Conservation (phyloP, 2,797 vertebrate species). For the Euphonia xanthogaster region DNA sequence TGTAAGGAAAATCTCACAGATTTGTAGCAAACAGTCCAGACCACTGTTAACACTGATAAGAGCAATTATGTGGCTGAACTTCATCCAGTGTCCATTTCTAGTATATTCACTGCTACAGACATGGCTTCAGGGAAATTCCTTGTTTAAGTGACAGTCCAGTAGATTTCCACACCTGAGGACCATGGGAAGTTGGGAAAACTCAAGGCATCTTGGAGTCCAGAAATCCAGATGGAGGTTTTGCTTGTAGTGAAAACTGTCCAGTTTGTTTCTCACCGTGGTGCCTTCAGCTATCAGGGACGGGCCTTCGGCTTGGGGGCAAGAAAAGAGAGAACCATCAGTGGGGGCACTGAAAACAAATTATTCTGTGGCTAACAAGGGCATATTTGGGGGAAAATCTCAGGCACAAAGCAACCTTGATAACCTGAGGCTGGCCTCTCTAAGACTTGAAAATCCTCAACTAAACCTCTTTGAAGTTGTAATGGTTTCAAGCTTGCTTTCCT, state of each 20-base stretch:
- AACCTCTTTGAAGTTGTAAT: background rate
- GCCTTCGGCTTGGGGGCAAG: constrained; percentile 89
- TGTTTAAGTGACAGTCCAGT: constrained; percentile 85
- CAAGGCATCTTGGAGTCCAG: constrained; percentile 92
- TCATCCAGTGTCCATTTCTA: constrained; percentile 73
- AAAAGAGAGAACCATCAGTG: constrained; percentile 19
- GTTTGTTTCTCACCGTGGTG: constrained; percentile 78
- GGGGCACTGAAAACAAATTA: background rate
- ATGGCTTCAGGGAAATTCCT: constrained; percentile 89
- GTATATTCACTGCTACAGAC: constrained; percentile 79
- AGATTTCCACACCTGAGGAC: constrained; percentile 96
- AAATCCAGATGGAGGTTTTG: constrained; percentile 81
- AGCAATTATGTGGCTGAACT: constrained; percentile 73
- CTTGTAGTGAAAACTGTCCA: constrained; percentile 82
- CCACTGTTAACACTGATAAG: constrained; percentile 80
- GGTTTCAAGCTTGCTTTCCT: background rate
- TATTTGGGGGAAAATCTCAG: background rate
- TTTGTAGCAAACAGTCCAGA: constrained; percentile 80
- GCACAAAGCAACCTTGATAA: background rate
- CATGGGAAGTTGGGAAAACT: constrained; percentile 91
- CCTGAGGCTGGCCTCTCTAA: rapidly evolving
- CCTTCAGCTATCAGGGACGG: constrained; percentile 89
- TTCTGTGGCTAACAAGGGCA: background rate
- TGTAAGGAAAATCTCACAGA: constrained; percentile 84
- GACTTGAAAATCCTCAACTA: background rate